Percentiles rank a stretch among this genome's conserved stretches.
These are phyloP conservation scores for Bombus affinis DNA, from an alignment of 1,140 invertebrate genomes.

Conservation along the genomic window DNA sequence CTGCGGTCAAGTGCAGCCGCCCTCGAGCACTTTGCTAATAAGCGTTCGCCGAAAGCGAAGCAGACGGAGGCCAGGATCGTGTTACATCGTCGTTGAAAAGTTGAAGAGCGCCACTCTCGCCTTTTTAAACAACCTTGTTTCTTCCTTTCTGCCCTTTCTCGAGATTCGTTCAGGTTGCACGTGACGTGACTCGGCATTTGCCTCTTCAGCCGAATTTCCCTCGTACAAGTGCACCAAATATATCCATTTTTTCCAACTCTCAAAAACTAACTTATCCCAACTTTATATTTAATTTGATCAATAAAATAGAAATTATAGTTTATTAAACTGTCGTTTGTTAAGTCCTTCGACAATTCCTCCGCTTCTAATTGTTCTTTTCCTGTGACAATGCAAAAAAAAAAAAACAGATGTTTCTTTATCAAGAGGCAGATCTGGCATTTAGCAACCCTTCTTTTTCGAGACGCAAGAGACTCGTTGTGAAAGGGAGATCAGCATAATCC, in stretches of 20 bases:
- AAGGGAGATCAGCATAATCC: constrained; percentile 70
- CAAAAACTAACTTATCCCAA: background rate
- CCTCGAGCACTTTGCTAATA: constrained; percentile 73
- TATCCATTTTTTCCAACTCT: background rate
- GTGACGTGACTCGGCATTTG: background rate
- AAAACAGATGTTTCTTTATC: constrained; percentile 63
- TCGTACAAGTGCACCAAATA: background rate
- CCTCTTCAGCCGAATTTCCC: background rate
- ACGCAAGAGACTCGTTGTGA: constrained; percentile 47
- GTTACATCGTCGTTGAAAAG: constrained; percentile 63
- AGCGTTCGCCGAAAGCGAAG: constrained; percentile 63
- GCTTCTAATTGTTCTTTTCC: background rate
- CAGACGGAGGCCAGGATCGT: constrained; percentile 68
- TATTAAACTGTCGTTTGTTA: no score
- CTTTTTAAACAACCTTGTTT: constrained; percentile 62
- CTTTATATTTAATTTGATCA: background rate
- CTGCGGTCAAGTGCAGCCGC: constrained; percentile 76
- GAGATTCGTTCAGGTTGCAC: constrained; percentile 20
- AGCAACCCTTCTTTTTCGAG: constrained; percentile 54
- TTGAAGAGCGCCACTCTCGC: constrained; percentile 55
- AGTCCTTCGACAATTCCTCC: background rate
- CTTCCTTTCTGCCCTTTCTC: background rate
- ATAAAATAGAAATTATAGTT: no score
- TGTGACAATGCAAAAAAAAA: constrained; percentile 23
- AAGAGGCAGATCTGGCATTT: constrained; percentile 43